These are phyloP conservation scores for Catharus bicknelli DNA, from an alignment of 2,113 vertebrate genomes.

Conservation along the genomic window DNA sequence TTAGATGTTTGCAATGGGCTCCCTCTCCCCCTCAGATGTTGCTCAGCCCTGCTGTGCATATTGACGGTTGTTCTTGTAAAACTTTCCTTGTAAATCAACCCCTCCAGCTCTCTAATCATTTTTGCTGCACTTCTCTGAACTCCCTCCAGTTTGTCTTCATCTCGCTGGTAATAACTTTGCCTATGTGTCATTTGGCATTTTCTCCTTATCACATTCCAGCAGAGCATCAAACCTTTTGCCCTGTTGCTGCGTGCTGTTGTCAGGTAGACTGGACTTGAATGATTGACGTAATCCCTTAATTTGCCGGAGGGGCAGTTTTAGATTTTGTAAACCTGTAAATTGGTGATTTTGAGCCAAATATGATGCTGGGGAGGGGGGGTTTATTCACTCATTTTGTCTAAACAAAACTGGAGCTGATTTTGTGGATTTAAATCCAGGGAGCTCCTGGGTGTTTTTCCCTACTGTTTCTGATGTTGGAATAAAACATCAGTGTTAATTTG, in stretches of 20 bases:
- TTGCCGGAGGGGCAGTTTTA: slow-evolving; percentile 54
- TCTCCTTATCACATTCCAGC: slow-evolving; percentile 66
- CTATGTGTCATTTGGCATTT: slow-evolving; percentile 61
- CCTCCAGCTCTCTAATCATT: slow-evolving; percentile 69
- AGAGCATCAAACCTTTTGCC: slow-evolving; percentile 67
- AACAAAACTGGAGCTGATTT: slow-evolving; percentile 41
- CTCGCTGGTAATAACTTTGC: slow-evolving; percentile 48
- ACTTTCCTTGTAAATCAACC: slow-evolving; percentile 59
- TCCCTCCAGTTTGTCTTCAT: slow-evolving; percentile 65
- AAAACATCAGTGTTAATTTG: slow-evolving; percentile 30
- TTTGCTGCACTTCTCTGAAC: slow-evolving; percentile 67
- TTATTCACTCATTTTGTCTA: slow-evolving; percentile 45
- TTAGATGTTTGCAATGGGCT: slow-evolving; percentile 9
- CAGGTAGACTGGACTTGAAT: slow-evolving; percentile 60
- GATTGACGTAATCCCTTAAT: slow-evolving; percentile 66
- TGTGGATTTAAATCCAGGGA: slow-evolving; percentile 41
- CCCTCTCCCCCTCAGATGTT: slow-evolving; percentile 25
- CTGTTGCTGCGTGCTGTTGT: slow-evolving; percentile 47
- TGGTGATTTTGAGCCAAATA: slow-evolving; percentile 58
- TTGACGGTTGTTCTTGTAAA: slow-evolving; percentile 51
- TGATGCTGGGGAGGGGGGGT: not conserved
- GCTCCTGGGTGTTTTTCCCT: slow-evolving; percentile 31
- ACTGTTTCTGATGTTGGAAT: not conserved
- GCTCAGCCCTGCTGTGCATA: slow-evolving; percentile 52
- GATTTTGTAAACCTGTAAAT: slow-evolving; percentile 48